Evolutionary conservation across 2,888 invertebrate species (phyloP).

Genomic region (Chrysodeixis includens): DNA sequence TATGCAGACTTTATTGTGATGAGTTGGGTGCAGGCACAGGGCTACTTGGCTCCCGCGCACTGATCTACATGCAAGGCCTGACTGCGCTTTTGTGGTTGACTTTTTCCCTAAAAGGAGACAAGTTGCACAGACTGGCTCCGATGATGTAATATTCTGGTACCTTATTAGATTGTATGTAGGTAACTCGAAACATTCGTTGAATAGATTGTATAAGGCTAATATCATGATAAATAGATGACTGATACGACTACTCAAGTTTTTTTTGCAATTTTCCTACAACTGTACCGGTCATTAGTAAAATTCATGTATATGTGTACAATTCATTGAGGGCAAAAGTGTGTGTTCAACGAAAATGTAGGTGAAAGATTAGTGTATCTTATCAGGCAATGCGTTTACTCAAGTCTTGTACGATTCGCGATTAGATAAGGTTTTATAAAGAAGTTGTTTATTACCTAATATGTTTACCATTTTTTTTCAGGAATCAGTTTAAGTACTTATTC

Average conservation of each 20-base stretch:
- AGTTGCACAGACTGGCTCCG: neutral
- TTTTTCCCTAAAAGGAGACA: constrained; percentile 2
- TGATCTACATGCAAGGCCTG: neutral
- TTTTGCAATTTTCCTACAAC: neutral
- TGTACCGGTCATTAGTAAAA: constrained; percentile 12
- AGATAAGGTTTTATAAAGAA: constrained; percentile 68
- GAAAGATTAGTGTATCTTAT: constrained; percentile 71
- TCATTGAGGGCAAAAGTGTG: constrained; percentile 30
- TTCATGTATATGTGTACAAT: constrained; percentile 25
- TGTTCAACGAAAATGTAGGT: constrained; percentile 64
- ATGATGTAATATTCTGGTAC: constrained; percentile 9
- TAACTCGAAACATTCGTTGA: neutral
- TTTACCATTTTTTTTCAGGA: constrained; percentile 31
- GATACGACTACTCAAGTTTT: neutral
- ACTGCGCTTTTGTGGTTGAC: neutral
- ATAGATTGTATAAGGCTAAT: neutral
- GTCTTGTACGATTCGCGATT: constrained; percentile 61
- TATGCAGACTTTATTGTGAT: constrained; percentile 9
- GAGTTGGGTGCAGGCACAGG: neutral
- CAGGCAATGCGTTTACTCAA: constrained; percentile 65
- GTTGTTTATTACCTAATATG: constrained; percentile 51
- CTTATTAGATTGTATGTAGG: constrained; percentile 15
- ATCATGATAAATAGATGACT: neutral
- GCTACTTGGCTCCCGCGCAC: neutral
- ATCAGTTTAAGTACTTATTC: constrained; percentile 9